A percentile compares a stretch with the other conserved stretches of the same genome.
These are phyloP conservation scores for Neostethus bicornis DNA, from an alignment of 2,797 vertebrate species.

Conservation along the genomic window DNA sequence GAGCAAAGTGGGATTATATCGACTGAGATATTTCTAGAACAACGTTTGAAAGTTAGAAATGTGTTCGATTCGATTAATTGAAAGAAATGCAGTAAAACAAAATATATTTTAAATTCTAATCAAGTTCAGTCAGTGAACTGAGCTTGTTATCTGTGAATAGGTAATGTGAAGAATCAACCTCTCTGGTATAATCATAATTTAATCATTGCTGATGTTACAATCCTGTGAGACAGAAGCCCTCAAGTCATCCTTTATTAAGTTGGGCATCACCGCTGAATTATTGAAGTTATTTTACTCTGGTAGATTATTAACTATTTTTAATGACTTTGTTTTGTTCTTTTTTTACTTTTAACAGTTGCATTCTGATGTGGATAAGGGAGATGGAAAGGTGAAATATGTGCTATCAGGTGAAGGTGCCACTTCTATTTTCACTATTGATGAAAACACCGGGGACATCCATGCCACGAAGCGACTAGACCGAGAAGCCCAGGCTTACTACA, in stretches of 20 bases:
- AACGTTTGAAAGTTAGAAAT: slow-evolving; percentile 4
- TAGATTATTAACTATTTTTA: slow-evolving; percentile 1
- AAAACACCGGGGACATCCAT: slow-evolving; percentile 96
- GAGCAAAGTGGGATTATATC: too few species aligned
- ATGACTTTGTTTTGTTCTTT: background rate
- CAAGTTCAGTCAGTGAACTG: slow-evolving; percentile 13
- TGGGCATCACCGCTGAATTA: slow-evolving; percentile 1
- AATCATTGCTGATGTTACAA: background rate
- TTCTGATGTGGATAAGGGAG: slow-evolving; percentile 96
- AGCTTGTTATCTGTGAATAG: slow-evolving; percentile 20
- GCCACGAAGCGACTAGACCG: slow-evolving; percentile 95
- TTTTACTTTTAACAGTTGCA: slow-evolving; percentile 85
- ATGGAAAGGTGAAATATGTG: slow-evolving; percentile 96
- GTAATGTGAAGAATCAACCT: slow-evolving; percentile 5
- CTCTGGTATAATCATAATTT: slow-evolving; percentile 16
- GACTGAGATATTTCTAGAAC: background rate
- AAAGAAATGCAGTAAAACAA: background rate
- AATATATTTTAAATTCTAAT: slow-evolving; percentile 10
- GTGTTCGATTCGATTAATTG: background rate
- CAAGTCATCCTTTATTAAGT: slow-evolving; percentile 21
- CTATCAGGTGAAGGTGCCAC: slow-evolving; percentile 92
- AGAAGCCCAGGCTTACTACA: slow-evolving; percentile 96
- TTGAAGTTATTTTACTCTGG: background rate
- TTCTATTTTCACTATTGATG: slow-evolving; percentile 98
- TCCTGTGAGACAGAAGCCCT: slow-evolving; percentile 7